Conservation (phyloP, 2,113 vertebrate species). For the Dasyurus viverrinus region DNA sequence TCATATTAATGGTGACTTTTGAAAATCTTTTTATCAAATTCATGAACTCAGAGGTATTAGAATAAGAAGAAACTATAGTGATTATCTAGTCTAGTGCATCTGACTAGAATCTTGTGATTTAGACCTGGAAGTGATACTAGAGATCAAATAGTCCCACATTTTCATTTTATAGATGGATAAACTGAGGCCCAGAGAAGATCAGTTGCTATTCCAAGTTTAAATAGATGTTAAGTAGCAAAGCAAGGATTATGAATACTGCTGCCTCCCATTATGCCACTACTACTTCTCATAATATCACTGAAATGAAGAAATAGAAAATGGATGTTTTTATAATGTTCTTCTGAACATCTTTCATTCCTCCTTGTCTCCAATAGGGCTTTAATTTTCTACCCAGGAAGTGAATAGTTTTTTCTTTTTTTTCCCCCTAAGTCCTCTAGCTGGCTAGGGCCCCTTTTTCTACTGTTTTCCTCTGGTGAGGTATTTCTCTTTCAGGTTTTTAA, state of each 20-base stretch:
- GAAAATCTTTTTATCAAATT: background rate
- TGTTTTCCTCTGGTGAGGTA: fast-evolving
- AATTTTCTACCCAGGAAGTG: background rate
- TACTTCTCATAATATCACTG: background rate
- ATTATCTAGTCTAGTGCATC: background rate
- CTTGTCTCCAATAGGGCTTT: background rate
- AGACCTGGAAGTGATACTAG: background rate
- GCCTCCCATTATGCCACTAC: background rate
- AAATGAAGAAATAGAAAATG: background rate
- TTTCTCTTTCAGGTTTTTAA: background rate
- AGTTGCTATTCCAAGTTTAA: background rate
- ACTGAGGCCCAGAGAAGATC: background rate
- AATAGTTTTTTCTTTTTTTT: background rate
- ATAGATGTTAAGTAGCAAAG: background rate
- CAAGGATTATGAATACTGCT: background rate
- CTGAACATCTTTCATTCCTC: background rate
- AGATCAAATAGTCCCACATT: background rate
- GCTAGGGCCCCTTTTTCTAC: fast-evolving
- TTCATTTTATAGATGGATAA: background rate
- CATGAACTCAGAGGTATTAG: background rate
- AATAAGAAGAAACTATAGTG: fast-evolving
- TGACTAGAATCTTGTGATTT: background rate
- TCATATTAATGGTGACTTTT: background rate
- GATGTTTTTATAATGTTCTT: background rate
- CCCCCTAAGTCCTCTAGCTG: background rate